Conservation (phyloP, 1,140 invertebrate genomes). For the Palaemon carinicauda region DNA sequence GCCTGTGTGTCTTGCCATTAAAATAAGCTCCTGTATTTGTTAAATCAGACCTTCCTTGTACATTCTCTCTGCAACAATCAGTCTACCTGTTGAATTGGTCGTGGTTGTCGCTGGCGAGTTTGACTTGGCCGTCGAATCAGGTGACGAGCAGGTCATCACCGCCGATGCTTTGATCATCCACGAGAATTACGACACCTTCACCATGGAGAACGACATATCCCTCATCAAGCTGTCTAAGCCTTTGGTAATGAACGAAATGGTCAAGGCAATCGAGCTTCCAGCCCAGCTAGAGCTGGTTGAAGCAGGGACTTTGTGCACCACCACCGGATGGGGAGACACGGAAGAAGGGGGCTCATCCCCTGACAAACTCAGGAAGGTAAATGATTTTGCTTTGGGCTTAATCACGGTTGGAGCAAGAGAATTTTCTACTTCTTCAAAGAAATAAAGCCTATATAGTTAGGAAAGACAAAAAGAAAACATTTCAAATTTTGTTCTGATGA, state of each 20-base stretch:
- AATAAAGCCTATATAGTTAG: no score
- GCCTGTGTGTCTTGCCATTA: no score
- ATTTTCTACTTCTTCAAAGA: no score
- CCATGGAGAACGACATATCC: slow-evolving; percentile 11
- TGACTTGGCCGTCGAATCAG: neutral
- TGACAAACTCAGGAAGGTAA: slow-evolving; percentile 18
- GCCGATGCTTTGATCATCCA: neutral
- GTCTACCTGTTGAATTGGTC: neutral
- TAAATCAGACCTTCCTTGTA: neutral
- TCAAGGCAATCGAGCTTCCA: slow-evolving; percentile 10
- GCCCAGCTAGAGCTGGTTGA: neutral
- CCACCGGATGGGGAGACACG: slow-evolving; percentile 21
- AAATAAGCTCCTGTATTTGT: no score
- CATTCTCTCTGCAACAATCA: neutral
- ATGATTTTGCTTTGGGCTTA: neutral
- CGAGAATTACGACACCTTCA: neutral
- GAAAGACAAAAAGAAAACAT: no score
- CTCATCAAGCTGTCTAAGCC: neutral
- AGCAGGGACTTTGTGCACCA: neutral
- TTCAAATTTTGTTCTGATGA: no score
- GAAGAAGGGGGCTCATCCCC: neutral
- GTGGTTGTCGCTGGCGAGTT: neutral
- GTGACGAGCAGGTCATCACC: neutral
- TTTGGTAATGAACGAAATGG: neutral
- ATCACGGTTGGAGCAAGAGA: no score